A percentile compares a stretch with the other conserved stretches of the same genome.
These are phyloP conservation scores for Aleiodes sp. DNA, from an alignment of 1,140 invertebrate genomes.

Conservation along the genomic window DNA sequence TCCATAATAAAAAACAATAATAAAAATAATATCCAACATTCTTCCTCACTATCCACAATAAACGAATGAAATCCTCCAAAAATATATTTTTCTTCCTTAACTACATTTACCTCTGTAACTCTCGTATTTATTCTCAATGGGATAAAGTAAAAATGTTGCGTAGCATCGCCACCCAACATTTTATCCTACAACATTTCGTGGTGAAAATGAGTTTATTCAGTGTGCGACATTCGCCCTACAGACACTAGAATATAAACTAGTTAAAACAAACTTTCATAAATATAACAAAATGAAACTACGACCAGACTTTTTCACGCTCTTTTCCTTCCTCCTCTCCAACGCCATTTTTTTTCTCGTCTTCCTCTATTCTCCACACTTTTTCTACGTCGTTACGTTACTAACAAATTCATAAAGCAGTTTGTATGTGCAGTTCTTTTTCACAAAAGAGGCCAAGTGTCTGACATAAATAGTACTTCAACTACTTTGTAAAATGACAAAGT, in stretches of 20 bases:
- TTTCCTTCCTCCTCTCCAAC: background rate
- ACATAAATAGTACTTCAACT: slow-evolving; percentile 6
- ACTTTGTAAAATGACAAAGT: background rate
- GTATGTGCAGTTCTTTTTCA: background rate
- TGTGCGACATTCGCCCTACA: slow-evolving; percentile 30
- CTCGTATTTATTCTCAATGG: slow-evolving; percentile 1
- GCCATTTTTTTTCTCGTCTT: background rate
- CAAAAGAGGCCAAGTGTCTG: background rate
- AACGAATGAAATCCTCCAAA: no score
- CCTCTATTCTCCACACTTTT: background rate
- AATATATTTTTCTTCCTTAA: no score
- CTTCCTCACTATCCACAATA: no score
- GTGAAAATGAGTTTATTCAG: slow-evolving; percentile 27
- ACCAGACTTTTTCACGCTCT: background rate
- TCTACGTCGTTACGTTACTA: background rate
- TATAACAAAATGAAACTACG: slow-evolving; percentile 36
- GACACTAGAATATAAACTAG: slow-evolving; percentile 32
- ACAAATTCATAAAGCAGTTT: slow-evolving; percentile 15
- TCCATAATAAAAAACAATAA: no score
- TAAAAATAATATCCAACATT: no score
- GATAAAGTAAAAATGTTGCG: background rate
- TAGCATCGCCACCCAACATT: background rate
- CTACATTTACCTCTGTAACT: no score
- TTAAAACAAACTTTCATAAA: slow-evolving; percentile 45
- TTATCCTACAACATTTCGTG: slow-evolving; percentile 16